Conservation (phyloP, 2,888 invertebrate genomes). For the Caenorhabditis sp. region DNA sequence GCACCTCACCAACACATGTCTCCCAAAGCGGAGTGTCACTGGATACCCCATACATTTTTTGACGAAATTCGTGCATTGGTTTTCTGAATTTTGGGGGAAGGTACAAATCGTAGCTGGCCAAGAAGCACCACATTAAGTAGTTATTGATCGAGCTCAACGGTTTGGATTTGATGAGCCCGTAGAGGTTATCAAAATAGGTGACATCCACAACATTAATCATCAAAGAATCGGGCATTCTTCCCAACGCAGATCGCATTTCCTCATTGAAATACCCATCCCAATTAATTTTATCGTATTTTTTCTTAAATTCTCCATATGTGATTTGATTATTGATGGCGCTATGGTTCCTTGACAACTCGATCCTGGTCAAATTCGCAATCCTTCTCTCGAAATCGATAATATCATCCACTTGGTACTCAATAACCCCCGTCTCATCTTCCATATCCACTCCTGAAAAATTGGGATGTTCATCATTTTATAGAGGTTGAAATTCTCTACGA, state of each 20-base stretch:
- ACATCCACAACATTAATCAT: conserved; percentile 58
- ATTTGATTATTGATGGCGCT: conserved; percentile 55
- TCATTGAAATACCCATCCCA: conserved; percentile 58
- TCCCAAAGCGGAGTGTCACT: conserved; percentile 48
- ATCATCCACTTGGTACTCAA: conserved; percentile 57
- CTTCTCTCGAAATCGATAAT: conserved; percentile 59
- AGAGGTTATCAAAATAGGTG: conserved; percentile 52
- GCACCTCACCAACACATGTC: conserved; percentile 57
- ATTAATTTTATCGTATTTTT: conserved; percentile 53
- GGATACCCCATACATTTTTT: conserved; percentile 45
- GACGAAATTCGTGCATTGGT: conserved; percentile 49
- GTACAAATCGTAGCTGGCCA: conserved; percentile 53
- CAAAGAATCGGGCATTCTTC: conserved; percentile 47
- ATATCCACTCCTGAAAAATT: conserved; percentile 47
- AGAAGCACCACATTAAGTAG: conserved; percentile 64
- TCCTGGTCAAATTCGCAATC: conserved; percentile 58
- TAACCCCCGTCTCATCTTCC: conserved; percentile 58
- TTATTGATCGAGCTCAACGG: conserved; percentile 56
- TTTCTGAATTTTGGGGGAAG: conserved; percentile 53
- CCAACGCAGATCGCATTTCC: conserved; percentile 46
- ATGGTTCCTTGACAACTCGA: conserved; percentile 52
- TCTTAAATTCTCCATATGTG: conserved; percentile 52
- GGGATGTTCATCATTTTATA: too few relatives aligned
- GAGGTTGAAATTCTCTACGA: too few relatives aligned
- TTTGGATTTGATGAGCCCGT: conserved; percentile 42